These are phyloP conservation scores for Drosophila atripex DNA, from an alignment of 2,888 invertebrate species.

Conservation along the genomic window DNA sequence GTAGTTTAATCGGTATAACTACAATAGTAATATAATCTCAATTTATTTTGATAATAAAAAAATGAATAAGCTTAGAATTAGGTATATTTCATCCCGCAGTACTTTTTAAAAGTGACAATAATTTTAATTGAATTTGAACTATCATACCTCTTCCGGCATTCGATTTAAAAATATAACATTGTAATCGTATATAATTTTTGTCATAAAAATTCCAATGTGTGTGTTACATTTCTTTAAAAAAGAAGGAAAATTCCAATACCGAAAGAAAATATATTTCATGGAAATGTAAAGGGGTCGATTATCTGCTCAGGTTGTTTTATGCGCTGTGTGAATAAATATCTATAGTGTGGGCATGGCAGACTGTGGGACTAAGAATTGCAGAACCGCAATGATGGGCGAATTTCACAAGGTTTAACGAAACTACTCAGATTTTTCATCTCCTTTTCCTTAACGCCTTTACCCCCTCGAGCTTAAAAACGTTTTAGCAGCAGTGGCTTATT, in stretches of 20 bases:
- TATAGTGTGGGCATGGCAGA: slow-evolving; percentile 26
- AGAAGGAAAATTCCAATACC: neutral
- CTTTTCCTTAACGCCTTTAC: slow-evolving; percentile 8
- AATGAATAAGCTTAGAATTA: slow-evolving; percentile 61
- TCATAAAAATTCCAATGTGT: slow-evolving; percentile 5
- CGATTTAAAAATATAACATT: no score
- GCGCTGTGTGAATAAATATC: slow-evolving; percentile 35
- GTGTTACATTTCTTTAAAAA: neutral
- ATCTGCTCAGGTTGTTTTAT: slow-evolving; percentile 19
- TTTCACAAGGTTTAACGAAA: slow-evolving; percentile 67
- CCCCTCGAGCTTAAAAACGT: slow-evolving; percentile 57
- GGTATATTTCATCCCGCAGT: slow-evolving; percentile 55
- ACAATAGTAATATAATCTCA: slow-evolving; percentile 64
- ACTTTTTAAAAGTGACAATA: slow-evolving; percentile 6
- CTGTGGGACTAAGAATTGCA: slow-evolving; percentile 31
- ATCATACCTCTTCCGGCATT: neutral
- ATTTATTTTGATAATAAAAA: slow-evolving; percentile 44
- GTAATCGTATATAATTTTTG: neutral
- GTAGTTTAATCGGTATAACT: slow-evolving; percentile 20
- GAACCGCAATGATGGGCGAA: slow-evolving; percentile 62
- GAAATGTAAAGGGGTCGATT: slow-evolving; percentile 1
- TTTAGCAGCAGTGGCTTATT: slow-evolving; percentile 76
- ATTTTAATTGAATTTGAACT: slow-evolving; percentile 53
- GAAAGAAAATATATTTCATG: slow-evolving; percentile 8
- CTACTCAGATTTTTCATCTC: slow-evolving; percentile 28